A percentile compares a stretch with the other conserved stretches of the same genome.
Evolutionary conservation across 2,888 invertebrate genomes (phyloP).

Genomic region (Tenodera sinensis): DNA sequence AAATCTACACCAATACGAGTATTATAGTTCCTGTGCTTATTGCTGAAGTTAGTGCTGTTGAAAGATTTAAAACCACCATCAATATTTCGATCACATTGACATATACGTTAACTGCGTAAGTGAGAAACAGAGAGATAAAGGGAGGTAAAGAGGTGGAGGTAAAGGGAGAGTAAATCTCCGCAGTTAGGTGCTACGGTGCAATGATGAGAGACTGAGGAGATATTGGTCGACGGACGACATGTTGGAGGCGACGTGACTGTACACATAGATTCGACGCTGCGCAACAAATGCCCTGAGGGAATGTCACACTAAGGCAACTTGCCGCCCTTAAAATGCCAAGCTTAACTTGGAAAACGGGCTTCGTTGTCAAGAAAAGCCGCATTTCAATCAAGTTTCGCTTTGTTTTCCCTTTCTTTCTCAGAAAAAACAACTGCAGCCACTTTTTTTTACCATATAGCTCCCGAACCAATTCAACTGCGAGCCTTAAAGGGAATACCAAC

Average conservation of each 20-base stretch:
- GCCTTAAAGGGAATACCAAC: not conserved
- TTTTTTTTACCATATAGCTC: not conserved
- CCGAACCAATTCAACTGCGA: not conserved
- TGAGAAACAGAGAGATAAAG: too few species aligned
- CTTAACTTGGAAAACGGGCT: not conserved
- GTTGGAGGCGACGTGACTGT: not conserved
- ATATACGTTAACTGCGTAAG: too few species aligned
- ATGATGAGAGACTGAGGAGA: too few species aligned
- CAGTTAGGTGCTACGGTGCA: too few species aligned
- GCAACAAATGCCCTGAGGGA: not conserved
- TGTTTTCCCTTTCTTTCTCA: not conserved
- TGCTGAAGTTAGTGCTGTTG: too few species aligned
- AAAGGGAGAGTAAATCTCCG: too few species aligned
- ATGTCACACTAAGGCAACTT: not conserved
- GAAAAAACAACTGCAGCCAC: not conserved
- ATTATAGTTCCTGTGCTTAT: too few species aligned
- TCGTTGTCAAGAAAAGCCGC: not conserved
- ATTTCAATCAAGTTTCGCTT: not conserved
- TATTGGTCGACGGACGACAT: too few species aligned
- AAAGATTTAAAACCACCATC: too few species aligned
- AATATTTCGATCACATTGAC: too few species aligned
- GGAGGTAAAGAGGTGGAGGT: too few species aligned
- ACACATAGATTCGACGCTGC: not conserved
- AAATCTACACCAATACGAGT: too few species aligned
- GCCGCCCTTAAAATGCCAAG: not conserved